Conservation (phyloP, 2,113 vertebrate genomes). For the Haplochromis vanheusdeni region DNA sequence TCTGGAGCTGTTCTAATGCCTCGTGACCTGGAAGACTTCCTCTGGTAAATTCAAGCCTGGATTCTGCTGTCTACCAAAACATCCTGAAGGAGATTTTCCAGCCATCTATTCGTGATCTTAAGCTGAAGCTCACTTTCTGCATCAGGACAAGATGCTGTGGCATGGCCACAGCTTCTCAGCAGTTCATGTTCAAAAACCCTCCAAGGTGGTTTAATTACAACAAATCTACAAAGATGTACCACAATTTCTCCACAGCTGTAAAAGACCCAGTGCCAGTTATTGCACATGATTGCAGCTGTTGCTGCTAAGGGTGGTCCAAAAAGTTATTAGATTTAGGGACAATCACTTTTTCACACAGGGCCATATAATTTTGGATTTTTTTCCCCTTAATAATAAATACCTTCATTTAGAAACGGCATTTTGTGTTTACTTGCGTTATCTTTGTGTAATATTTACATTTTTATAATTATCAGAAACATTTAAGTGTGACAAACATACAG, state of each 20-base stretch:
- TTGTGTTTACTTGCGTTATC: neutral
- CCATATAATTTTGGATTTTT: neutral
- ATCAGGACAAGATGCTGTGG: neutral
- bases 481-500: neutral
- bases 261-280: neutral
- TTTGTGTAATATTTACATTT: neutral
- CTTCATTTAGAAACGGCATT: neutral
- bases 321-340: neutral
- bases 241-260: neutral
- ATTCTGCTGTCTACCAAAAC: too few species aligned
- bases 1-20: too few species aligned
- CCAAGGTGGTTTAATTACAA: neutral
- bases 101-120: too few species aligned
- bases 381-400: neutral
- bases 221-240: neutral
- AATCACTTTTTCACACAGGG: neutral
- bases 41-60: too few species aligned
- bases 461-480: neutral
- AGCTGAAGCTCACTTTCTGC: neutral
- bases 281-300: neutral
- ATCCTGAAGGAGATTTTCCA: too few species aligned
- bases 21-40: too few species aligned
- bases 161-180: neutral
- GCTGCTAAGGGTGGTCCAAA: neutral
- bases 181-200: neutral